Conservation (phyloP, 2,888 invertebrate species). For the Drosophila multiciliata region DNA sequence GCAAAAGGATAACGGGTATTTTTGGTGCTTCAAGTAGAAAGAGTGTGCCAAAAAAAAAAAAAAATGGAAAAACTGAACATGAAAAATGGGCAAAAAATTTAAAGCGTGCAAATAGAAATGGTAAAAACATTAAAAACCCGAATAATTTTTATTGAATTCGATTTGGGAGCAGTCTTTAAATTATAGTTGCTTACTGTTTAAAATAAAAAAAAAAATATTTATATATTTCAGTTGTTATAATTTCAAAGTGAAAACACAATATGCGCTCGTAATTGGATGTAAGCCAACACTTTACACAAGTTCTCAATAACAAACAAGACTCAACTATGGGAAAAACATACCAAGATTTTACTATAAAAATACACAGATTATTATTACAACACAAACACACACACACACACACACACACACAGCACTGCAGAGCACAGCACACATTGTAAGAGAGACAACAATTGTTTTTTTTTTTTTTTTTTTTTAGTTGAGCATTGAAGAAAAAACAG, state of each 20-base stretch:
- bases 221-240: background rate
- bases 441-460: conserved; percentile 11
- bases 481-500: background rate
- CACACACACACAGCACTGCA: background rate
- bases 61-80: background rate
- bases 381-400: background rate
- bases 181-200: background rate
- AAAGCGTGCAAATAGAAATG: background rate
- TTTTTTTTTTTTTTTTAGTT: conserved; percentile 4
- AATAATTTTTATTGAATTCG: background rate
- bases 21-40: conserved; percentile 5
- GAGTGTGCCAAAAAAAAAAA: background rate
- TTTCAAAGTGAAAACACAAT: background rate
- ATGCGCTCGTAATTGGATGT: conserved; percentile 5
- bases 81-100: background rate
- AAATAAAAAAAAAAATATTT: background rate
- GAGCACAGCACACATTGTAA: background rate
- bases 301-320: background rate
- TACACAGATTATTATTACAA: conserved; percentile 6
- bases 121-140: background rate
- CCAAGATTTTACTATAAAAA: conserved; percentile 1
- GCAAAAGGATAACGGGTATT: conserved; percentile 4
- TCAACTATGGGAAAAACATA: background rate
- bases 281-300: conserved; percentile 6
- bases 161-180: background rate